Base-by-base conservation (phyloP, 30 jellyfish, hydroid and myxozoan species). In the Aurelia coerulea region DNA sequence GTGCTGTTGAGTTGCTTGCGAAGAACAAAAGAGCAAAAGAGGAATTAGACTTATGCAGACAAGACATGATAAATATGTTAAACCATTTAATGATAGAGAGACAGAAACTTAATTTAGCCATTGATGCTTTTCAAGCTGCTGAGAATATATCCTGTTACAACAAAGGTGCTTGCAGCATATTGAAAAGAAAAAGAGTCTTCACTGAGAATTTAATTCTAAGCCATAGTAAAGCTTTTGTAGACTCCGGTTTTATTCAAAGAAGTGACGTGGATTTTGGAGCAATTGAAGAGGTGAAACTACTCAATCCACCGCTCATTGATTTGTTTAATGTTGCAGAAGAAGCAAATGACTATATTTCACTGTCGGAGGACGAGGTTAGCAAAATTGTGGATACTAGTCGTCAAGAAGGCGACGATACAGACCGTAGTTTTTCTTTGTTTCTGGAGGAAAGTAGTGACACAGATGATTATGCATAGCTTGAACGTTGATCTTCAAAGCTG, bases 1-100 rank as follows among this genome's bases (percentile, higher is more conserved):
- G 84, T 14, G 46, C 84, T 49, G 72, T 73, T 37, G 84, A 73
- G 84, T 31, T 62, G 35, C 35, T n/a, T 62, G 71, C 35, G 11
- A 31, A 18, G 35, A 62, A 62, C 71, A 62, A 62, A 31, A 62
- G 71, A 62, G 71, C 71, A n/a, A 62, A 62, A 31, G 71, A 62
- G 35, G 71, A 62, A 31, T 4, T 62, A 31, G 71, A 6, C 10
- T 31, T 62, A 31, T 62, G 71, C 35, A 62, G 13, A 31, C 35
- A 62, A 31, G 71, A 62, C 71, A 62, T 62, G 71, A 31, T 18
- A n/a, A 62, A 62, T 31, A 62, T 31, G 32, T 31, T 62, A 31
- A 18, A 62, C 71, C 32, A 31, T 31, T 62, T 62, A 31, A 62
- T n/a, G 32, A 31, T 31, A 62, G 71, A 62, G 35, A 18, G 71